A percentile compares a stretch with the other conserved stretches of the same genome.
Conservation (phyloP, 2,797 vertebrate species). For the Microhierax caerulescens region DNA sequence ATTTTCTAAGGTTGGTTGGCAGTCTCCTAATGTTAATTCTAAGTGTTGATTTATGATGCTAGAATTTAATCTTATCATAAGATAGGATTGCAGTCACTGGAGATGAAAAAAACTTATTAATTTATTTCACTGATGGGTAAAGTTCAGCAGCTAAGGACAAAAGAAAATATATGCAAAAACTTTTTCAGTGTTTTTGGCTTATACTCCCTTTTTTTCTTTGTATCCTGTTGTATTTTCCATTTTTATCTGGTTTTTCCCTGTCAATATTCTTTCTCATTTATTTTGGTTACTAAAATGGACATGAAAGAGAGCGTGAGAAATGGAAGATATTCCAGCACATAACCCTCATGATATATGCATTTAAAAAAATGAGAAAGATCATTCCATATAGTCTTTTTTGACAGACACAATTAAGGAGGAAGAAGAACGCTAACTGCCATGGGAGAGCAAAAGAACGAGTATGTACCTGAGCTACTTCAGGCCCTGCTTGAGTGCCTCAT, state of each 20-base stretch:
- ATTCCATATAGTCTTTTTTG: background rate
- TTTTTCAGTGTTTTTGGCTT: background rate
- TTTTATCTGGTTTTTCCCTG: background rate
- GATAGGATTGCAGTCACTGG: background rate
- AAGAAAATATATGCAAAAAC: background rate
- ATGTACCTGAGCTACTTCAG: background rate
- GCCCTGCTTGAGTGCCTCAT: background rate
- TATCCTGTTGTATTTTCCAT: background rate
- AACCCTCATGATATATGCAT: background rate
- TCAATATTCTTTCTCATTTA: background rate
- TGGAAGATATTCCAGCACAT: background rate
- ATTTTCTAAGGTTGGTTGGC: constrained; percentile 18
- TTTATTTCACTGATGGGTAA: constrained; percentile 29
- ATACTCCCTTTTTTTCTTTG: background rate
- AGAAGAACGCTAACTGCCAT: background rate
- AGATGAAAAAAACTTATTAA: background rate
- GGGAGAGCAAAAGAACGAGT: background rate
- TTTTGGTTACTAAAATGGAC: background rate
- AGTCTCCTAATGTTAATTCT: constrained; percentile 34
- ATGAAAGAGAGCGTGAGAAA: background rate
- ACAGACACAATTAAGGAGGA: background rate
- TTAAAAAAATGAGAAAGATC: background rate
- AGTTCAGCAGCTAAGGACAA: constrained; percentile 31
- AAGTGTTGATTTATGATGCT: constrained; percentile 41
- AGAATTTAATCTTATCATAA: constrained; percentile 18